These are phyloP conservation scores for Allacma fusca DNA, from an alignment of 2,888 invertebrate species.

Conservation along the genomic window DNA sequence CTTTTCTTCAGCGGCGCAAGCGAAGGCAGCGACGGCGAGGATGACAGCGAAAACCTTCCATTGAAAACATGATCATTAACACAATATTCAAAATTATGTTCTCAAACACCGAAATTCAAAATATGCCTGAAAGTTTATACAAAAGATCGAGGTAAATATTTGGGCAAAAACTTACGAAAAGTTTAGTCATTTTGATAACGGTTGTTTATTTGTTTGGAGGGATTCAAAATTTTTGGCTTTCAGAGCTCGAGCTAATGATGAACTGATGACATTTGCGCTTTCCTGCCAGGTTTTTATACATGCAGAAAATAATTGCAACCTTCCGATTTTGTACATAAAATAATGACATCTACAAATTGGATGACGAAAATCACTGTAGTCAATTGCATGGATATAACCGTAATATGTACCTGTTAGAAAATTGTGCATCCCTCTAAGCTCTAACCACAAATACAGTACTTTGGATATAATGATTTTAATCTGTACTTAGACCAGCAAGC, in stretches of 20 bases:
- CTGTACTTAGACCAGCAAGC: not conserved
- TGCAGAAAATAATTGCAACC: not conserved
- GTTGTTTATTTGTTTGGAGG: not conserved
- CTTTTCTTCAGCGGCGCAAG: constrained; percentile 25
- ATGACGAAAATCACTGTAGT: not conserved
- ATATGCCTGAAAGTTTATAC: no score
- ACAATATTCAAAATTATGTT: no score
- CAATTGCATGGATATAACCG: no score
- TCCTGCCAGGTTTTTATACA: not conserved
- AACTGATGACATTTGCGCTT: not conserved
- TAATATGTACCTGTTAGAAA: not conserved
- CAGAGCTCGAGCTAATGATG: not conserved
- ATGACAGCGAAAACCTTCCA: constrained; percentile 21
- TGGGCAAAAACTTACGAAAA: constrained; percentile 12
- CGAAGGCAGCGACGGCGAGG: constrained; percentile 2
- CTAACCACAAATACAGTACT: not conserved
- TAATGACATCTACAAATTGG: not conserved
- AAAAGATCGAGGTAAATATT: not conserved
- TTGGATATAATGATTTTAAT: not conserved
- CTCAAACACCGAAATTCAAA: no score
- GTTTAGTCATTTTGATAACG: not conserved
- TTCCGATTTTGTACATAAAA: not conserved
- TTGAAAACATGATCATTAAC: not conserved
- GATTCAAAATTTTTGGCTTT: not conserved
- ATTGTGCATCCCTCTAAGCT: no score